These are phyloP conservation scores for Microhierax caerulescens DNA, from an alignment of 2,797 vertebrate genomes.

Conservation along the genomic window DNA sequence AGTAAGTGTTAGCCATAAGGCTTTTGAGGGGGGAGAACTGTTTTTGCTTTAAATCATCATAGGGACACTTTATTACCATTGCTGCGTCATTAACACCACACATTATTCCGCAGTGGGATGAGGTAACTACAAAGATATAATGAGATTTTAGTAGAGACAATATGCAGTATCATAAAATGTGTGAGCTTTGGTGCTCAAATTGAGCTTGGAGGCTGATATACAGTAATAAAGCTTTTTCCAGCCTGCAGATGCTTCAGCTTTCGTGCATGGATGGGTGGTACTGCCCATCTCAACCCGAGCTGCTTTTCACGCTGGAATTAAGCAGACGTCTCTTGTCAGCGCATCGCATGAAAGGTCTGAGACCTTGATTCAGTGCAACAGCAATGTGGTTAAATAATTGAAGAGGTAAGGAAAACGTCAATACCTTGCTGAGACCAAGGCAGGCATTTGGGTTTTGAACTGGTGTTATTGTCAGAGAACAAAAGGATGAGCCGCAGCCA, in stretches of 20 bases:
- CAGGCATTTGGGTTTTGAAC: not conserved
- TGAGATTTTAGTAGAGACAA: conserved; percentile 25
- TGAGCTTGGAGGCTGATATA: not conserved
- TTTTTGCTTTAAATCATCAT: conserved; percentile 18
- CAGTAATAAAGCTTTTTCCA: not conserved
- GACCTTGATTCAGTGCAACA: not conserved
- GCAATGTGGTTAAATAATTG: not conserved
- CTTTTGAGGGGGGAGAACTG: not conserved
- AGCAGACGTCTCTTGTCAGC: not conserved
- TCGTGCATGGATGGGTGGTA: not conserved
- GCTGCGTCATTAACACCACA: conserved; percentile 25
- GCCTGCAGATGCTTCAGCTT: not conserved
- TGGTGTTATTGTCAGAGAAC: not conserved
- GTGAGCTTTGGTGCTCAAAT: not conserved
- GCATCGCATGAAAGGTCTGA: not conserved
- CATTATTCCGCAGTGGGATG: not conserved
- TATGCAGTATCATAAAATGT: not conserved
- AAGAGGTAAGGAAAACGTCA: not conserved
- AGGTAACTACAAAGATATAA: conserved; percentile 34
- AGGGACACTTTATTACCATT: not conserved
- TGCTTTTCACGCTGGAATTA: not conserved
- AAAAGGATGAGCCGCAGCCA: not conserved
- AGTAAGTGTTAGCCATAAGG: not conserved
- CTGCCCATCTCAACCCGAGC: not conserved
- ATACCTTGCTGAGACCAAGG: not conserved